Base-by-base conservation (phyloP, 2,888 invertebrate genomes). In the Drosophila antonietae region DNA sequence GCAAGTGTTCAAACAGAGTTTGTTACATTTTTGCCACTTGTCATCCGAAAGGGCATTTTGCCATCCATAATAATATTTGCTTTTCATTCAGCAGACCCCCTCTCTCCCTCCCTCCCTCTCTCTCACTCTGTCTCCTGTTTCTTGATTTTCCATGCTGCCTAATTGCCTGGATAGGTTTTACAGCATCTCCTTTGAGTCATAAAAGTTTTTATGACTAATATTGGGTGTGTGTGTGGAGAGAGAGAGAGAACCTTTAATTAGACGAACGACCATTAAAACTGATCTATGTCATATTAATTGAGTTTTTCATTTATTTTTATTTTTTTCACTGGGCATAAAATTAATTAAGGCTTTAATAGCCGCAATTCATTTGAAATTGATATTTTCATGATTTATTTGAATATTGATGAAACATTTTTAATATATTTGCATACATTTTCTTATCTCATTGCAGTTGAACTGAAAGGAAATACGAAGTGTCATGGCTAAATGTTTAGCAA, bases 141-240 rank as follows among this genome's bases (percentile, higher is more conserved):
- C 41, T 51, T 53, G 46, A 20, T 55, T 35, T 64, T 57, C 44
- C 51, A 53, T 58, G 68, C 44, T 55, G 73, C 70, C 84, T 81
- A 87, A 83, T 83, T 83, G 89, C 78, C 85, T 69, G 81, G 71
- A 63, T 84, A 70, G 71, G 61, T 71, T 74, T 77, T 80, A 77
- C 71, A 73, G 58, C 66, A 35, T 57, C 51, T 52, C 68, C 64
- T 62, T 68, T 49, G 60, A 35, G 87, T 47, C 78, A 76, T 76
- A 80, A 70, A 86, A 74, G 43, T 81, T 77, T 83, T 74, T 72
- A 83, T 65, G 81, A 46, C 84, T 76, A 68, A 80, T 80, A 73
- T 75, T 73, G 52, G 64, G 44, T 63, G 31, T 35, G 35, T 35
- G n/a, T n/a, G n/a, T n/a, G n/a, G 35, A 35, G 35, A 9, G 35